Base-by-base conservation (phyloP, 2,888 invertebrate genomes). In the Helobdella robusta region DNA sequence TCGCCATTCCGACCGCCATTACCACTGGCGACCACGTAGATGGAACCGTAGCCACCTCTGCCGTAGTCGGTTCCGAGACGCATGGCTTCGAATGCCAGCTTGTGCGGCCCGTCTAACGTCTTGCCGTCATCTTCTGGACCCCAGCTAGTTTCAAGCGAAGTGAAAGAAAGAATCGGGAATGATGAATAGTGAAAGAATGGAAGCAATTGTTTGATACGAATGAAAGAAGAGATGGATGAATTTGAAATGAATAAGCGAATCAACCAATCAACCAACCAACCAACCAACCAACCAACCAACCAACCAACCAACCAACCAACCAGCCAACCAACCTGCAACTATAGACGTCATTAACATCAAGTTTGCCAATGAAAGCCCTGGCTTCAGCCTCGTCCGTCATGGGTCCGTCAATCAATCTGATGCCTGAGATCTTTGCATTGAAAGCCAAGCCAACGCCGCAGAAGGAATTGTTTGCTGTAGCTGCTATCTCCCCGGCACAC, bases 1-100 rank as follows among this genome's bases (percentile, higher is more conserved):
- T 80, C 80, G n/a, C 72, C 70, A 63, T 73, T 70, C 25, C 68
- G 69, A 18, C 80, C 80, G 32, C 80, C 80, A 67, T 80, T 80
- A 32, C 80, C 80, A 70, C 80, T 79, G 46, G 80, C 80, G 67
- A 80, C 78, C 50, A 80, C 79, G 72, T 76, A 80, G n/a, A 80
- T 75, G 67, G 75, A 75, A 8, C 80, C 80, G 67, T 78, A 77
- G 30, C 80, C 75, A 67, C 73, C 62, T 60, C 80, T 73, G 69
- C 77, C 77, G 72, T 74, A 75, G 64, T 76, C 74, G 20, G 77
- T 75, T 8, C 80, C 80, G 70, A 76, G 73, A 44, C 73, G 72
- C 71, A 80, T 73, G 18, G 78, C 79, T 65, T 72, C 72, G 73
- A 69, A 69, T n/a, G 79, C 78, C 64, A 80, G 66, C 46, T 74